Evolutionary conservation across 2,888 invertebrate genomes (phyloP).

Genomic region (Meta bourneti): DNA sequence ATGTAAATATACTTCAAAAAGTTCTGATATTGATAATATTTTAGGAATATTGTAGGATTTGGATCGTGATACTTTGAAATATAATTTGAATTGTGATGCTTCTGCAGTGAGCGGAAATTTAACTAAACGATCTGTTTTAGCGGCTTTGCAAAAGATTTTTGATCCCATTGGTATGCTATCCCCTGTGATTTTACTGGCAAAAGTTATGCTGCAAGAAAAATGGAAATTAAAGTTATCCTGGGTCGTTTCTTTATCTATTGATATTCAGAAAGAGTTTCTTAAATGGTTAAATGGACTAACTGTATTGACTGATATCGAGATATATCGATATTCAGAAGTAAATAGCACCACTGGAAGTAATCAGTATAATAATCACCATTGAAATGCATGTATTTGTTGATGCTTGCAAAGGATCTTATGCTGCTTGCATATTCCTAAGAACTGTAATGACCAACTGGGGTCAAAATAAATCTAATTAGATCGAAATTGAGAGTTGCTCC

Average conservation of each 20-base stretch:
- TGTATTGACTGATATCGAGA: background rate
- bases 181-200: background rate
- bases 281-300: background rate
- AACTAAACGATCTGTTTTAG: constrained; percentile 17
- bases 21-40: background rate
- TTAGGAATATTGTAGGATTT: constrained; percentile 1
- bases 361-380: background rate
- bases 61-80: constrained; percentile 4
- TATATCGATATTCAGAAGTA: background rate
- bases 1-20: background rate
- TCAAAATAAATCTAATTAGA: background rate
- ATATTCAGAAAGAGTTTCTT: background rate
- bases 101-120: background rate
- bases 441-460: background rate
- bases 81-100: background rate
- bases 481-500: too few relatives aligned
- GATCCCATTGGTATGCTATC: constrained; percentile 1
- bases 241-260: background rate
- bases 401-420: too few relatives aligned
- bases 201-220: background rate
- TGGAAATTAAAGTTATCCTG: background rate
- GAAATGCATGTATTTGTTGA: too few relatives aligned
- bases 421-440: background rate
- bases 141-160: background rate
- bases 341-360: background rate